phyloP scores from a whole-genome alignment of 2,113 vertebrate species.

The Silurus glanis region DNA sequence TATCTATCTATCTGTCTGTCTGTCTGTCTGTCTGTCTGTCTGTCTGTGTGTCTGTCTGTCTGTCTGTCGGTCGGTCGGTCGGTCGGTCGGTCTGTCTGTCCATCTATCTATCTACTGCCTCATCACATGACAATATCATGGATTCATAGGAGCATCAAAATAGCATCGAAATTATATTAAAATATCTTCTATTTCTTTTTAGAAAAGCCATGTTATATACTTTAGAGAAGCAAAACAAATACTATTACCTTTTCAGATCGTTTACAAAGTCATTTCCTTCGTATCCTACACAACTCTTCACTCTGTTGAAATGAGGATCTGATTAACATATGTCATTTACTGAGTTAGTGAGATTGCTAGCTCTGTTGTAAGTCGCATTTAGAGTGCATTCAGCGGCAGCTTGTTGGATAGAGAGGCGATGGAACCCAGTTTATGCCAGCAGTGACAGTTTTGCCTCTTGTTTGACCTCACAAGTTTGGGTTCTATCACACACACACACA shows the following conservation, averaged over 20 bases:
- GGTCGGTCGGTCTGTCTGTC: too few relatives aligned
- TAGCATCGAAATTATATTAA: neutral
- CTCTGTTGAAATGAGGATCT: neutral
- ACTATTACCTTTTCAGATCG: neutral
- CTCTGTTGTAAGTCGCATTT: neutral
- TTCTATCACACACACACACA: neutral
- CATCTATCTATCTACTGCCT: neutral
- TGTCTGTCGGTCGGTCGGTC: too few relatives aligned
- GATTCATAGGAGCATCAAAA: too few relatives aligned
- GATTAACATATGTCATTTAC: neutral
- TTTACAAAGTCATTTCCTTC: neutral
- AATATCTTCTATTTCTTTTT: neutral
- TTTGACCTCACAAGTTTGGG: conserved; percentile 13
- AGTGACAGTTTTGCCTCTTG: conserved; percentile 15
- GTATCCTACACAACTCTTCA: neutral
- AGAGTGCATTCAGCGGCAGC: neutral
- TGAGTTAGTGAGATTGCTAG: neutral
- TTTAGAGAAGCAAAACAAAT: neutral
- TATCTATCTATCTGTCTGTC: too few relatives aligned
- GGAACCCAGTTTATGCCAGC: conserved; percentile 8
- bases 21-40: too few relatives aligned
- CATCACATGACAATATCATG: too few relatives aligned
- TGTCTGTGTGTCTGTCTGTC: too few relatives aligned
- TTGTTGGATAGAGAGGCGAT: conserved; percentile 8
- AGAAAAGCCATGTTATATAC: neutral